These are phyloP conservation scores for Phymatocera aterrima DNA, from an alignment of 2,888 invertebrate genomes.

Conservation along the genomic window DNA sequence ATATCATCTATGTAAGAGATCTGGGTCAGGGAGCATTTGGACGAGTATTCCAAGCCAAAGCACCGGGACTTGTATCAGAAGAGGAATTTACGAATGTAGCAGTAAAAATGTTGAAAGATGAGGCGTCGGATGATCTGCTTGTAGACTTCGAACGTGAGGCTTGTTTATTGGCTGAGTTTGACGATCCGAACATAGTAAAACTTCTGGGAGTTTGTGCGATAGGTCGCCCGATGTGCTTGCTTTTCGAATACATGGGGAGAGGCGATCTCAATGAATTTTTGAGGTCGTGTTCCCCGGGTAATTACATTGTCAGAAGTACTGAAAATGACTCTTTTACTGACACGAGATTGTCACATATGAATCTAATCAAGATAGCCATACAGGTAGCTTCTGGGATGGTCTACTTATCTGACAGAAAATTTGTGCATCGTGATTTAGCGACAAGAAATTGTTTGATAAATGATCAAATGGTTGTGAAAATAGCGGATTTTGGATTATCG, in stretches of 20 bases:
- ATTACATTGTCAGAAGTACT: conserved; percentile 84
- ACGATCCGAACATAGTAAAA: conserved; percentile 97
- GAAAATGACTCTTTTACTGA: conserved; percentile 81
- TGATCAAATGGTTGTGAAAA: conserved; percentile 96
- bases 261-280: conserved; percentile 97
- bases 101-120: conserved; percentile 98
- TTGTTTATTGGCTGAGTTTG: conserved; percentile 95
- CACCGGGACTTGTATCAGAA: conserved; percentile 89
- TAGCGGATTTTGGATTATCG: conserved; percentile 97
- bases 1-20: conserved; percentile 95
- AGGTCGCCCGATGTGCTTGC: conserved; percentile 96
- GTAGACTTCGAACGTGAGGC: conserved; percentile 97
- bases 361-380: conserved; percentile 89
- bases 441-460: conserved; percentile 97
- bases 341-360: conserved; percentile 85
- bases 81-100: conserved; percentile 96
- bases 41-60: conserved; percentile 94
- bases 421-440: conserved; percentile 96
- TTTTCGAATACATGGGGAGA: conserved; percentile 98
- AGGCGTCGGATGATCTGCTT: conserved; percentile 95
- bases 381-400: conserved; percentile 97
- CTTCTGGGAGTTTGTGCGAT: conserved; percentile 96
- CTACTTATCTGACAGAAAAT: conserved; percentile 94
- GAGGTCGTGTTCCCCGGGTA: conserved; percentile 90
- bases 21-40: conserved; percentile 98